Conservation (phyloP, 2,888 invertebrate species). For the Caenorhabditis afra region DNA sequence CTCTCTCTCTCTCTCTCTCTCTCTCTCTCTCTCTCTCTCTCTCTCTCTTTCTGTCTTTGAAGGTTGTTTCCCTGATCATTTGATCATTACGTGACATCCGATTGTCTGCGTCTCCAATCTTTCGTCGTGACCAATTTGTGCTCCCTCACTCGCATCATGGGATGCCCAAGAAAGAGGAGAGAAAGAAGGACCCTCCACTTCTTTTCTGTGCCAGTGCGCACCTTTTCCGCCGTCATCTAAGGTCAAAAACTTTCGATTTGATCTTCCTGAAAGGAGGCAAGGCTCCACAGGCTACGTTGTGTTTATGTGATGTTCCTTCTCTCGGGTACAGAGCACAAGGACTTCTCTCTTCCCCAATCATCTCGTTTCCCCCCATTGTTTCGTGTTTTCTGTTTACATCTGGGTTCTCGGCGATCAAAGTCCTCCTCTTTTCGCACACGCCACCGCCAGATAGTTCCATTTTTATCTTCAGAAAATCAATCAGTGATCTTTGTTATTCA, state of each 20-base stretch:
- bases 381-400: not conserved
- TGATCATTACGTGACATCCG: conserved; percentile 28
- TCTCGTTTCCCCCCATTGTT: not conserved
- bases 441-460: conserved; percentile 7
- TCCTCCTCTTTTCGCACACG: not conserved
- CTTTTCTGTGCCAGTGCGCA: no score
- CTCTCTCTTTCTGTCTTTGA: not conserved
- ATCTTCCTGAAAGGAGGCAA: not conserved
- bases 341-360: no score
- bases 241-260: not conserved
- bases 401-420: conserved; percentile 16
- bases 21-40: not conserved
- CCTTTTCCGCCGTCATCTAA: no score
- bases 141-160: not conserved
- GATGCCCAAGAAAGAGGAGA: no score
- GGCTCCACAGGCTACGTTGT: not conserved
- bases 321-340: no score
- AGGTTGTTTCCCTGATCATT: conserved; percentile 41
- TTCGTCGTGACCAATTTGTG: conserved; percentile 21
- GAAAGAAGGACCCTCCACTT: no score
- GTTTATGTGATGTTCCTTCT: no score
- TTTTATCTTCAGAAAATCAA: conserved; percentile 26
- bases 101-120: conserved; percentile 30
- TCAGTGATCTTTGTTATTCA: conserved; percentile 41
- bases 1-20: conserved; percentile 5